phyloP scores from a whole-genome alignment of 2,888 invertebrate species.

The Macropis europaea region DNA sequence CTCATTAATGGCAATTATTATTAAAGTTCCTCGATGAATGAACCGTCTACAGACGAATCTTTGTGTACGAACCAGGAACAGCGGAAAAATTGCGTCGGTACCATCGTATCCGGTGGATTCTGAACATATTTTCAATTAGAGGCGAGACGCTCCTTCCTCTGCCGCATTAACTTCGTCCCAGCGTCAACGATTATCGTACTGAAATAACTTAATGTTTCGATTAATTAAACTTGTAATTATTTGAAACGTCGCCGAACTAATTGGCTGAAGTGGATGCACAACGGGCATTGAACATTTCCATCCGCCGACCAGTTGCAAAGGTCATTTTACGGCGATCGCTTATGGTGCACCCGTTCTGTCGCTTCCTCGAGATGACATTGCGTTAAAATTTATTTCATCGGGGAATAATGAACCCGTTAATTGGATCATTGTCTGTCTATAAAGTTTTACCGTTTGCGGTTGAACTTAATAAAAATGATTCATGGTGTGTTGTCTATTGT shows the following conservation, averaged over 20 bases:
- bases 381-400: no score
- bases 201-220: slow-evolving; percentile 19
- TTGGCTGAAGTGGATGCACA: slow-evolving; percentile 25
- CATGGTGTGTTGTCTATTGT: no score
- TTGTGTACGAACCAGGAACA: slow-evolving; percentile 3
- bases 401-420: no score
- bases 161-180: neutral
- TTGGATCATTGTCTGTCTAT: no score
- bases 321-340: slow-evolving; percentile 16
- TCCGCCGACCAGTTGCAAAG: slow-evolving; percentile 25
- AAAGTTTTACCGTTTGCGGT: no score
- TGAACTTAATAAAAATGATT: no score
- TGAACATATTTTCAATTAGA: slow-evolving; percentile 13
- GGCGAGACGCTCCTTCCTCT: slow-evolving; percentile 20
- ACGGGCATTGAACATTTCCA: slow-evolving; percentile 30
- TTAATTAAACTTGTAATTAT: slow-evolving; percentile 20
- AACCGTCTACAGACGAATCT: no score
- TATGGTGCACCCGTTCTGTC: slow-evolving; percentile 1
- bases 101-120: neutral
- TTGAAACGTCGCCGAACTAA: slow-evolving; percentile 33
- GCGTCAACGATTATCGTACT: slow-evolving; percentile 12
- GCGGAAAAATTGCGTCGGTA: neutral
- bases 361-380: neutral
- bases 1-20: slow-evolving; percentile 8
- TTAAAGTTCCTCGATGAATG: slow-evolving; percentile 4